Evolutionary conservation across 2,888 invertebrate species (phyloP).

Genomic region (Linyphia triangularis): DNA sequence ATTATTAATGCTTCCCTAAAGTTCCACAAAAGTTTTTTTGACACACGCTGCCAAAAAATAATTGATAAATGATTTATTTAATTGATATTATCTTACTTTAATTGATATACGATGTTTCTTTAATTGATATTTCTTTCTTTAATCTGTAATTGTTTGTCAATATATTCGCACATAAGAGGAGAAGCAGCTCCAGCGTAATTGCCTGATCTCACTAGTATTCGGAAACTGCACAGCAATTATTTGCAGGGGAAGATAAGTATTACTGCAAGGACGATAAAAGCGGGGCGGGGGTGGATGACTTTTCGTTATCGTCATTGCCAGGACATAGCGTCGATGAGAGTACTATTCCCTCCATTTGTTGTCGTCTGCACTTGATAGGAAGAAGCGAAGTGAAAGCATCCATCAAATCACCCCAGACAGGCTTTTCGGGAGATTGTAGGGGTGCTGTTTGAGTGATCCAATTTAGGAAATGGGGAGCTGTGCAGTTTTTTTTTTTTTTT

Average conservation of each 20-base stretch:
- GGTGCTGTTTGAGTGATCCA: not conserved
- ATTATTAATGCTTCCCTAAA: too few relatives aligned
- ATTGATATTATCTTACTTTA: too few relatives aligned
- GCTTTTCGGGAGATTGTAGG: conserved; percentile 1
- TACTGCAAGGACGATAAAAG: not conserved
- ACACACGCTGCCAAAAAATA: too few relatives aligned
- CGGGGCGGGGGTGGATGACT: not conserved
- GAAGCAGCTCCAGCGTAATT: not conserved
- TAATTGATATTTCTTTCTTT: too few relatives aligned
- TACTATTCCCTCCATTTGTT: not conserved
- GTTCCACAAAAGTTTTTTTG: too few relatives aligned
- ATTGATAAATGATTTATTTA: too few relatives aligned
- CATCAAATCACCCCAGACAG: not conserved
- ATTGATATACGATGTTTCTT: too few relatives aligned
- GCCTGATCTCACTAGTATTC: not conserved
- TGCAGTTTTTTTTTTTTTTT: too few relatives aligned
- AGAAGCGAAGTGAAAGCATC: not conserved
- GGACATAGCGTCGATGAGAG: not conserved
- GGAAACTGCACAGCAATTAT: not conserved
- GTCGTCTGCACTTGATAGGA: not conserved
- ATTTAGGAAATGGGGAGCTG: not conserved
- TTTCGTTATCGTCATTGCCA: not conserved
- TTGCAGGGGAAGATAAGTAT: not conserved
- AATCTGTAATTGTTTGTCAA: not conserved
- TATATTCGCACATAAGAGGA: not conserved